Evolutionary conservation across 2,113 vertebrate species (phyloP), one percentile per base, ranked within the genome.

Genomic region (Alethe castanea): DNA sequence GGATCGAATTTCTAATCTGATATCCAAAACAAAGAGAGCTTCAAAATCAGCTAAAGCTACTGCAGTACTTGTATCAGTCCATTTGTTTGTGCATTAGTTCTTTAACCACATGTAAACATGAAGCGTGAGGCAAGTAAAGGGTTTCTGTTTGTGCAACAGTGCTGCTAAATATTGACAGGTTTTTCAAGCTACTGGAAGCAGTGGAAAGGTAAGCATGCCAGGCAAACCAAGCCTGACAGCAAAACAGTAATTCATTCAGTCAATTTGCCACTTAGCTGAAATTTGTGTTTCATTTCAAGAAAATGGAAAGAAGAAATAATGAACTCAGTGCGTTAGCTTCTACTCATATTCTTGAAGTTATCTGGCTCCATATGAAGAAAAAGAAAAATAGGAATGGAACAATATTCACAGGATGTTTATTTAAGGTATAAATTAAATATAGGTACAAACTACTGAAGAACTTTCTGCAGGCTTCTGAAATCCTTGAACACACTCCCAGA

Each of bases 81-180:
- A 45, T 86, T 90, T 85, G 13, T 31, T 88, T 88, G 38, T 86
- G 28, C 40, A 54, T 80, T 80, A 85, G 38, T 81, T 91, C 47
- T 69, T 64, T 88, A 69, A 76, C 61, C 62, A 76, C 17, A 28
- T 18, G 10, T 73, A 87, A 85, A 48, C 22, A 33, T 9, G 57
- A 44, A 53, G 50, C 38, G 56, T 40, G 24, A 76, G 94, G n/a
- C 19, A 88, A 80, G 53, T 19, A 24, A 81, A 86, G 14, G 18
- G 48, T 81, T 91, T 93, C 71, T 91, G 44, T 82, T 94, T 95
- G 70, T 78, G 65, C 48, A 76, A 62, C 29, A 81, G 7, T 26
- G 19, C 61, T 87, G 70, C 33, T 87, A 71, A 91, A 92, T 91
- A 89, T 91, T 89, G 90, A 81, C 61, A 28, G 73, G 79, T 89